Conservation (phyloP, 2,797 vertebrate genomes). For the Discoglossus pictus region DNA sequence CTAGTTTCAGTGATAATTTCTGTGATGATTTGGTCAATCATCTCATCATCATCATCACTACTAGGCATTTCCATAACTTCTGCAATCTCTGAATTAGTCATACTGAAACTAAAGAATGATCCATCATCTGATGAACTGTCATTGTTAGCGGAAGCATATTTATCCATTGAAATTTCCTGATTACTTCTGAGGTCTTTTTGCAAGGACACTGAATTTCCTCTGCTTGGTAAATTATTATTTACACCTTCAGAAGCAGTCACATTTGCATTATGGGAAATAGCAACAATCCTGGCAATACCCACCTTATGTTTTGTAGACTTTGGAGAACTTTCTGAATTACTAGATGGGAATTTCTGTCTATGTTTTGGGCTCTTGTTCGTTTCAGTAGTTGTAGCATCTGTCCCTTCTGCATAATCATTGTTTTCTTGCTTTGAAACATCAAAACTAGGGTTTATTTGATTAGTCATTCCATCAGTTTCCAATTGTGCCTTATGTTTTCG, state of each 20-base stretch:
- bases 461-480: background rate
- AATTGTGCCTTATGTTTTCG: background rate
- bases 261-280: no score
- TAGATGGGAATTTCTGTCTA: constrained; percentile 12
- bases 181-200: background rate
- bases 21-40: background rate
- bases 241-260: no score
- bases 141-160: background rate
- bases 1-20: no score
- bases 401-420: background rate
- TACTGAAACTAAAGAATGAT: constrained; percentile 65
- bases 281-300: no score
- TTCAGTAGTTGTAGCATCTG: background rate
- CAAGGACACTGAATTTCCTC: no score
- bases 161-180: fast-evolving
- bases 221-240: no score
- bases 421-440: background rate
- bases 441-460: constrained; percentile 11
- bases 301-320: no score
- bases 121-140: constrained; percentile 61
- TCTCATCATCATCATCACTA: background rate
- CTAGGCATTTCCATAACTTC: background rate
- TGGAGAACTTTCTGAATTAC: no score
- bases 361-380: constrained; percentile 26
- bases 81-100: constrained; percentile 54